Evolutionary conservation across 2,113 vertebrate species (phyloP).

Genomic region (Pao palembangensis): DNA sequence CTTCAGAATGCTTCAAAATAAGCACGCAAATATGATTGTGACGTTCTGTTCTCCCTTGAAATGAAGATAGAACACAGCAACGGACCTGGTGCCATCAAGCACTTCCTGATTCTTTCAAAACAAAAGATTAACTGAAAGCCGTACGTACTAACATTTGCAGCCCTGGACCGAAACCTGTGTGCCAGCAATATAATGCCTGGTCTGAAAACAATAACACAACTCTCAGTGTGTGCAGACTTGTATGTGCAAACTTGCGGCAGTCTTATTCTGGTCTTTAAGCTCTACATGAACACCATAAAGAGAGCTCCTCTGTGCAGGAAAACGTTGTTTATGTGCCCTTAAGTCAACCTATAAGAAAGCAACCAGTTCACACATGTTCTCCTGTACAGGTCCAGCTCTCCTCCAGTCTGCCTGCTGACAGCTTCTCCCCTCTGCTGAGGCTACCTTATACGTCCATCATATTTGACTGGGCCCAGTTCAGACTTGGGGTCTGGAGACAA

Average conservation of each 20-base stretch:
- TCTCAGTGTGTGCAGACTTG: no score
- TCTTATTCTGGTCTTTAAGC: conserved; percentile 2
- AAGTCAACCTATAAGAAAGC: conserved; percentile 1
- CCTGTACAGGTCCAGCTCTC: conserved; percentile 17
- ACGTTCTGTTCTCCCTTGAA: conserved; percentile 35
- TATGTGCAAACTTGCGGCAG: conserved; percentile 64
- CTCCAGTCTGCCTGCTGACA: background rate
- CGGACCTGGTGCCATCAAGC: conserved; percentile 11
- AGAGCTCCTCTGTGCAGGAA: background rate
- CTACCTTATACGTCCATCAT: conserved; percentile 93
- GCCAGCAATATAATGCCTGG: conserved; percentile 12
- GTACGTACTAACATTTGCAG: background rate
- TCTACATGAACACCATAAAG: background rate
- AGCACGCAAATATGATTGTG: conserved; percentile 49
- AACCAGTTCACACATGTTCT: conserved; percentile 23
- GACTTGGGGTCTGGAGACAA: conserved; percentile 93
- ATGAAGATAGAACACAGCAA: conserved; percentile 33
- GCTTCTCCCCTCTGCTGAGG: conserved; percentile 50
- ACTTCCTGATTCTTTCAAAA: conserved; percentile 22
- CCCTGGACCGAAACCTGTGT: conserved; percentile 18
- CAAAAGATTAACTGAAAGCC: conserved; percentile 11
- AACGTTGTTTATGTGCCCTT: conserved; percentile 24
- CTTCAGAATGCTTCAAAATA: conserved; percentile 64
- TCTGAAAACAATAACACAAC: no score
- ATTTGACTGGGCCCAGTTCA: conserved; percentile 87